phyloP scores from a whole-genome alignment of 2,113 vertebrate species.

The Sarotherodon lohbergeri region DNA sequence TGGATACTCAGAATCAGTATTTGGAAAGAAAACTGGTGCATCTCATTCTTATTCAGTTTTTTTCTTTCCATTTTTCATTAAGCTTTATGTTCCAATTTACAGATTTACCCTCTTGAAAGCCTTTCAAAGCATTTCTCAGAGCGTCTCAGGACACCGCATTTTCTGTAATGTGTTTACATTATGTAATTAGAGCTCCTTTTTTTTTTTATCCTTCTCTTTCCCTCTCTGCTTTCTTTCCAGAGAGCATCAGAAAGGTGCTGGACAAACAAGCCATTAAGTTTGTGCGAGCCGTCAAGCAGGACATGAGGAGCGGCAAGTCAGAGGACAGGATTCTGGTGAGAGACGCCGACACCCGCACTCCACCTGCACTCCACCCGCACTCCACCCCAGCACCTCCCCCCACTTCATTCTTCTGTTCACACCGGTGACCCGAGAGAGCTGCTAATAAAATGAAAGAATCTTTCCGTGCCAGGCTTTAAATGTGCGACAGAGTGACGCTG shows the following conservation, averaged over 20 bases:
- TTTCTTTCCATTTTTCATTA: background rate
- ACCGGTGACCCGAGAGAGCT: background rate
- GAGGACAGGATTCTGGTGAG: slow-evolving; percentile 77
- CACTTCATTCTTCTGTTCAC: background rate
- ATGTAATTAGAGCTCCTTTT: background rate
- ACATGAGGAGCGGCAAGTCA: slow-evolving; percentile 65
- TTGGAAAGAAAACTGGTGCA: background rate
- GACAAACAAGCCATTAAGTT: slow-evolving; percentile 75
- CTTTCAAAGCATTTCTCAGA: background rate
- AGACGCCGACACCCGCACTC: background rate
- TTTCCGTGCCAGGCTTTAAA: background rate
- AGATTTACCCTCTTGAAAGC: background rate
- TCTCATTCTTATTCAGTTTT: background rate
- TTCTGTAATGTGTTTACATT: slow-evolving; percentile 24
- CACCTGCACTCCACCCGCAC: too few species aligned
- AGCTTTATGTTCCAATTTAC: background rate
- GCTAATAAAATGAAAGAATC: background rate
- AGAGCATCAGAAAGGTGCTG: slow-evolving; percentile 76
- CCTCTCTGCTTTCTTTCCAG: slow-evolving; percentile 36
- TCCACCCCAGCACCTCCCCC: background rate
- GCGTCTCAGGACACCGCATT: background rate
- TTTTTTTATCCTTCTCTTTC: background rate
- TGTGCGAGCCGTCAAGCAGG: slow-evolving; percentile 72
- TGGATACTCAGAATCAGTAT: background rate
- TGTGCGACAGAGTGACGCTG: background rate